Evolutionary conservation across 2,113 vertebrate species (phyloP).

Genomic region (Bubo bubo): DNA sequence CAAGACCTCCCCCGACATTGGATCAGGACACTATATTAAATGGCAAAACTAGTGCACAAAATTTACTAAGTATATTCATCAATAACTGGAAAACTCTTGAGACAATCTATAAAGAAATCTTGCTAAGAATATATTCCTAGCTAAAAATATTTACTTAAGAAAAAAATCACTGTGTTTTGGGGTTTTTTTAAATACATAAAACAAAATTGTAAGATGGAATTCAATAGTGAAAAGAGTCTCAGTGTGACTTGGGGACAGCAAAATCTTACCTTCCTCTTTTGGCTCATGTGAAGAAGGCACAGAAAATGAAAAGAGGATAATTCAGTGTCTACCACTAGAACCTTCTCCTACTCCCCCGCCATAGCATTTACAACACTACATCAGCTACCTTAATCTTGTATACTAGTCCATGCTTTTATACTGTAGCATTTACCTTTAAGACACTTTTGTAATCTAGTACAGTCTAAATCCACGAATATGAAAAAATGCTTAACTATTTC

Average conservation of each 20-base stretch:
- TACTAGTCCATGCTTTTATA: neutral
- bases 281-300: neutral
- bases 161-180: neutral
- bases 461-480: neutral
- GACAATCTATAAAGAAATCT: neutral
- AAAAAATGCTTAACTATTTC: neutral
- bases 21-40: neutral
- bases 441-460: neutral
- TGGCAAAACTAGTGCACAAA: neutral
- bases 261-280: neutral
- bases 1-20: too few relatives aligned
- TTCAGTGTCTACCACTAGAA: accelerated
- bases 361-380: neutral
- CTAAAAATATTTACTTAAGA: neutral
- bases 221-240: neutral
- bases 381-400: neutral
- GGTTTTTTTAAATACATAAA: neutral
- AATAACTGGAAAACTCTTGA: neutral
- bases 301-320: neutral
- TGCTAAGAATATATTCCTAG: neutral
- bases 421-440: neutral
- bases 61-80: neutral
- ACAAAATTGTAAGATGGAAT: neutral
- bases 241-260: neutral
- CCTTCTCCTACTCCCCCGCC: neutral